Evolutionary conservation across 2,113 vertebrate species (phyloP), one percentile per base, ranked within the genome.

Genomic region (Hippocampus abdominalis): DNA sequence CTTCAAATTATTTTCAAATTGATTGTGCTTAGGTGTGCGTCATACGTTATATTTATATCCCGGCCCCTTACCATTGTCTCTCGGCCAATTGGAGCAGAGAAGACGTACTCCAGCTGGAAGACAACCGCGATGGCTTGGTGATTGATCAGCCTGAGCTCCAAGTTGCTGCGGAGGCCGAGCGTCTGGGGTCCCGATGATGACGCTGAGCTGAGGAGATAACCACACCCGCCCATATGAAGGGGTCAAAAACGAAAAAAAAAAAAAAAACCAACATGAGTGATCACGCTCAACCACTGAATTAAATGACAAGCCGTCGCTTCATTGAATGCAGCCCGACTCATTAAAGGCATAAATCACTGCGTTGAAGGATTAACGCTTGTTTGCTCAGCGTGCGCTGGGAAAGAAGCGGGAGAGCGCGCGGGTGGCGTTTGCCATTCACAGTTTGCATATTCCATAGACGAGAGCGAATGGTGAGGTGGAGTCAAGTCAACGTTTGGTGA

Each of bases 21-120:
- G 29, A 21, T 60, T 18, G 8, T 32, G 12, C 23, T 16, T 42
- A 10, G 18, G 15, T 25, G 36, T 20, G 4, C 42, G 36, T 1
- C 4, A 20, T 36, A 18, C 46, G 46, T 21, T 62, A 25, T 56
- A 49, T 64, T 64, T 25, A 27, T 64, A 46, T 15, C 42, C 63
- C 23, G 5, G 5, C 32, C 0, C 15, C 93, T 89, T 92, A 98
- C 97, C 85, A 91, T 93, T 42, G 89, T 79, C 0, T 92, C 88
- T 0, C 46, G 85, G 20, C 91, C 88, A 0, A 91, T 64, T 0
- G 81, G 65, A 48, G 88, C 74, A 44, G 81, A 94, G 84, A 96
- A 92, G 83, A 95, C 94, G 0, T 95, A 98, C 77, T 99, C 96
- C 79, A 99, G 91, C 89, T 93, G 94, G 81, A 99, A 96, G 90